Evolutionary conservation across 2,113 vertebrate species (phyloP), one percentile per base, ranked within the genome.

Genomic region (Hippolais icterina): DNA sequence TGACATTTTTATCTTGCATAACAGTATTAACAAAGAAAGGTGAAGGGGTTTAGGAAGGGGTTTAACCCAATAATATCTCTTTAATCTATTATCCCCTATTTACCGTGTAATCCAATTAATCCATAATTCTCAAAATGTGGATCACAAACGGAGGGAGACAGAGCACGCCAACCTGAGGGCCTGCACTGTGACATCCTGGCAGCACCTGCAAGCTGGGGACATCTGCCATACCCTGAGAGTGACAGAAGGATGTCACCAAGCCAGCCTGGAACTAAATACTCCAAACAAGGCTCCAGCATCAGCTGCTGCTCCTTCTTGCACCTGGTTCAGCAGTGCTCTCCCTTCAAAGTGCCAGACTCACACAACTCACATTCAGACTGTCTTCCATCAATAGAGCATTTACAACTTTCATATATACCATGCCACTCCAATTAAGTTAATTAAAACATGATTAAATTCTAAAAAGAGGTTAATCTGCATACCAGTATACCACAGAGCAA

Each of bases 81-180:
- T 89, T 96, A 97, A 96, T 92, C 92, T 93, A 35, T 90, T 81
- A 97, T 95, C 88, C 86, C 76, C 88, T 93, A 95, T 92, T 97
- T 93, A 89, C 63, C 0, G 0, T 29, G 52, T 88, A 94, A 97
- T 95, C 94, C 86, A 93, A 94, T 96, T 95, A 96, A 97, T 84
- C 76, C 86, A 42, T 37, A 78, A 83, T 94, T 97, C 85, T 90
- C 92, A 70, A 80, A 63, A 72, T 21, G 88, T 46, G 76, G 79
- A 21, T 52, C 90, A 89, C 56, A 53, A 92, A 69, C 14, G 29
- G 28, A 81, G 31, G 46, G 8, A 52, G 89, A 84, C 61, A 42
- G 53, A 68, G 31, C 77, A 75, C 2, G 4, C 50, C 78, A 68
- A 33, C 41, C 81, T 33, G 68, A 56, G 65, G 60, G 35, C 61